These are phyloP conservation scores for Beroe forskalii DNA, from an alignment of 37 sponge, comb jelly and placozoan genomes.

Conservation along the genomic window DNA sequence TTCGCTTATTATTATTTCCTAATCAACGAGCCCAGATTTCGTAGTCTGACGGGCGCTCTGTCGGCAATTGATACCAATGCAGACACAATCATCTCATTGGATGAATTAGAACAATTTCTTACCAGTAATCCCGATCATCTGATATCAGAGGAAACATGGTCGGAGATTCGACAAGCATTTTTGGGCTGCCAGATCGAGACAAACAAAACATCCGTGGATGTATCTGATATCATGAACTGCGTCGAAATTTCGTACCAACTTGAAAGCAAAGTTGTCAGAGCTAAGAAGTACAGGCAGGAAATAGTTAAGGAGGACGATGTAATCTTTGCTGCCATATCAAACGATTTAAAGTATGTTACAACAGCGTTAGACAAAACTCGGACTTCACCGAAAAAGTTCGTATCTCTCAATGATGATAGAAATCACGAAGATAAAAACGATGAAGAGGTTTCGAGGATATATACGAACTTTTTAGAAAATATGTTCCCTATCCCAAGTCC, in stretches of 20 bases:
- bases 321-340: neutral
- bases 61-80: neutral
- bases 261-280: neutral
- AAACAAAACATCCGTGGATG: neutral
- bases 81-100: neutral
- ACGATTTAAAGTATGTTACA: neutral
- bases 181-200: neutral
- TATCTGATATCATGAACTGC: neutral
- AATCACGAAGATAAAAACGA: neutral
- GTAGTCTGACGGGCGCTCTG: neutral
- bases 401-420: neutral
- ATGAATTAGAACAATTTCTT: neutral
- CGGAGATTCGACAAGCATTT: neutral
- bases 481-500: neutral
- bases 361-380: neutral
- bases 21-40: neutral
- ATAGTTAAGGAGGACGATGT: neutral
- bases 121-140: neutral
- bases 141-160: neutral
- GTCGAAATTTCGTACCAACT: neutral
- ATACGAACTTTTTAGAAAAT: neutral
- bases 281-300: neutral
- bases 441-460: neutral
- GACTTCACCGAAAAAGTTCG: neutral
- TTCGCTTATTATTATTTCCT: neutral